Percentiles rank a stretch among this genome's conserved stretches.
Evolutionary conservation across 2,113 vertebrate species (phyloP).

Genomic region (Enhydra lutris): DNA sequence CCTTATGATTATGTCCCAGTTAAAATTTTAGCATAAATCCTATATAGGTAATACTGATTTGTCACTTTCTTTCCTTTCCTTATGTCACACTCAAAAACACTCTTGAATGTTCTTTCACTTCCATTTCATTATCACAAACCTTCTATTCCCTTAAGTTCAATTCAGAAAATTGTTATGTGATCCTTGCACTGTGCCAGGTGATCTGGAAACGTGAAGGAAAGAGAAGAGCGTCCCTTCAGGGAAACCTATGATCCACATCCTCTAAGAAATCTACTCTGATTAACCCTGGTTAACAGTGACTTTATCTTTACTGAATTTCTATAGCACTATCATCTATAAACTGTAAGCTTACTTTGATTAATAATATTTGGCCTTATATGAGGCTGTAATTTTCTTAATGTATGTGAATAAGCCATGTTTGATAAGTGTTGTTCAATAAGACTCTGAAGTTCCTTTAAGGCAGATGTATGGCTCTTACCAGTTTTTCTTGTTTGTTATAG

Average conservation of each 20-base stretch:
- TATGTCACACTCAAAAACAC: background rate
- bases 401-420: background rate
- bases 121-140: background rate
- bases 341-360: background rate
- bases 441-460: background rate
- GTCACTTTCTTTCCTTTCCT: background rate
- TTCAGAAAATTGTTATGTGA: background rate
- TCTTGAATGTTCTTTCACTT: background rate
- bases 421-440: background rate
- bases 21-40: constrained; percentile 33
- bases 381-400: background rate
- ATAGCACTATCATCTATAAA: background rate
- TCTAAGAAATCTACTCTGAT: background rate
- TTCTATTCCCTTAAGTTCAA: background rate
- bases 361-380: background rate
- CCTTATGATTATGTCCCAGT: background rate
- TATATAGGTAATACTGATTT: background rate
- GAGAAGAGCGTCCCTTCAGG: background rate
- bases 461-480: background rate
- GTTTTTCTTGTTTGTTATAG: background rate
- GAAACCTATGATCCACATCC: background rate
- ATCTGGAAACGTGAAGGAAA: background rate
- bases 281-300: background rate
- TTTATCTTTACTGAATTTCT: constrained; percentile 8
- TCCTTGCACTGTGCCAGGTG: background rate